Evolutionary conservation across 2,113 vertebrate genomes (phyloP).

Genomic region (Reinhardtius hippoglossoides): DNA sequence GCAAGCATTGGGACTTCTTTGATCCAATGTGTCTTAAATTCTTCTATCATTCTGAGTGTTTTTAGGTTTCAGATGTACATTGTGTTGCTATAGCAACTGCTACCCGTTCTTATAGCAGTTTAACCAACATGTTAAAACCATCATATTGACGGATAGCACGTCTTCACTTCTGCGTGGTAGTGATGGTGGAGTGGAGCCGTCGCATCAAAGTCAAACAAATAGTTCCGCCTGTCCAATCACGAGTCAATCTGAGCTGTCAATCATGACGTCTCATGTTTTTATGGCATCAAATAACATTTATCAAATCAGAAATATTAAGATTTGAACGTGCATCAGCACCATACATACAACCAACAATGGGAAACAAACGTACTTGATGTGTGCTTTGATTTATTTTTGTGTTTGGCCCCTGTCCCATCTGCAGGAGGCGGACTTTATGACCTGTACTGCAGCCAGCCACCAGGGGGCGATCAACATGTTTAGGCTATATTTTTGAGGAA

Average conservation of each 20-base stretch:
- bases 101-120: background rate
- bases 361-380: no score
- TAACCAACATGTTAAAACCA: background rate
- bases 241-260: background rate
- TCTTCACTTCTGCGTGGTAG: no score
- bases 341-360: no score
- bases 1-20: background rate
- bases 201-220: background rate
- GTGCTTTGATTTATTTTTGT: background rate
- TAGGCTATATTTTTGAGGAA: background rate
- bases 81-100: background rate
- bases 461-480: background rate
- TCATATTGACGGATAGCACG: no score
- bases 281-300: background rate
- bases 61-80: background rate
- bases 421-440: background rate
- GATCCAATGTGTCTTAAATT: no score
- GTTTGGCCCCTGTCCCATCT: background rate
- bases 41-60: no score
- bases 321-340: no score
- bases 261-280: background rate
- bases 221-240: background rate
- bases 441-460: background rate
- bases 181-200: no score
- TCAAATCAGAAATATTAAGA: no score